Percentiles rank a stretch among this genome's conserved stretches.
phyloP scores from a whole-genome alignment of 2,888 invertebrate species.

The Dynastes tityus region DNA sequence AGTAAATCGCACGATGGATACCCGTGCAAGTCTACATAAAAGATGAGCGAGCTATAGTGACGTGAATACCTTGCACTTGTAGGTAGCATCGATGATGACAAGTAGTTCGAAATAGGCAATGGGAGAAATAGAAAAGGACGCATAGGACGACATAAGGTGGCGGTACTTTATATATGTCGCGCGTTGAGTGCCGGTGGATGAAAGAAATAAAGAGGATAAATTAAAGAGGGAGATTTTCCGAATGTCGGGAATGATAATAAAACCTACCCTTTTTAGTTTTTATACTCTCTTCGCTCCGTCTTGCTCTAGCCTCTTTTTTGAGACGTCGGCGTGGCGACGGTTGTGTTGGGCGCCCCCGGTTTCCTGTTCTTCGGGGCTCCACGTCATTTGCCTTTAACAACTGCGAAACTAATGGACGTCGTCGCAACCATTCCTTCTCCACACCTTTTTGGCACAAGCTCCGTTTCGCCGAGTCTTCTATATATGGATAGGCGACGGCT shows the following conservation, averaged over 20 bases:
- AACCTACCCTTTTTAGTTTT: slow-evolving; percentile 66
- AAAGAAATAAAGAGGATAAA: slow-evolving; percentile 64
- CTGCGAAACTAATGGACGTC: slow-evolving; percentile 68
- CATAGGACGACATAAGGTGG: slow-evolving; percentile 53
- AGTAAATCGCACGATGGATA: slow-evolving; percentile 55
- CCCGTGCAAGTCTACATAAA: neutral
- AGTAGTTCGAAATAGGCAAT: slow-evolving; percentile 19
- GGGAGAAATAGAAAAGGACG: slow-evolving; percentile 5
- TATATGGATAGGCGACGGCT: slow-evolving; percentile 19
- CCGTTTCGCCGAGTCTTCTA: slow-evolving; percentile 56
- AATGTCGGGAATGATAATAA: slow-evolving; percentile 66
- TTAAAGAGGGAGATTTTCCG: slow-evolving; percentile 63
- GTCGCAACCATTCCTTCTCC: slow-evolving; percentile 63
- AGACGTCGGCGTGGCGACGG: slow-evolving; percentile 13
- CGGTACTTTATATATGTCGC: slow-evolving; percentile 63
- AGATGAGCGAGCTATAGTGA: neutral
- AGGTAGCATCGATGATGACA: slow-evolving; percentile 1
- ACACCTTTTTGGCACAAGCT: slow-evolving; percentile 63
- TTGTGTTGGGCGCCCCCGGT: slow-evolving; percentile 15
- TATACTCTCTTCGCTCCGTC: slow-evolving; percentile 58
- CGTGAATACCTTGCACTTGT: neutral
- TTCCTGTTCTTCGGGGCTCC: slow-evolving; percentile 58
- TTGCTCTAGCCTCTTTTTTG: slow-evolving; percentile 52
- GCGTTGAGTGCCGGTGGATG: slow-evolving; percentile 61
- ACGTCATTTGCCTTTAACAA: slow-evolving; percentile 69